Conservation (phyloP, 2,888 invertebrate species). For the Hecatera dysodea region DNA sequence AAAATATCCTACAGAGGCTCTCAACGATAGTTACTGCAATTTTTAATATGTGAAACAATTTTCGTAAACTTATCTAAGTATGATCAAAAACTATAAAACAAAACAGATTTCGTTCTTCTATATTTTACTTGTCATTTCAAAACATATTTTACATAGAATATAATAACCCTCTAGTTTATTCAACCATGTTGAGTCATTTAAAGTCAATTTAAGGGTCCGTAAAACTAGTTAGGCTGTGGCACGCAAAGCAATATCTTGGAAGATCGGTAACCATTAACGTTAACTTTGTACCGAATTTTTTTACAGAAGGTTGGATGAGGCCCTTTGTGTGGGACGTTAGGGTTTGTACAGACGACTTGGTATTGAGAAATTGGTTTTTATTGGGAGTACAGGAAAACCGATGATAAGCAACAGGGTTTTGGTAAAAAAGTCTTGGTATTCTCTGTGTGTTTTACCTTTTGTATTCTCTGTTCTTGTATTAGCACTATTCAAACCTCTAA, state of each 20-base stretch:
- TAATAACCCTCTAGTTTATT: not conserved
- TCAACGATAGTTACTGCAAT: no score
- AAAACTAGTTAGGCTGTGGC: slow-evolving; percentile 56
- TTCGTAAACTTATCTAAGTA: no score
- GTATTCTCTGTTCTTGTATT: no score
- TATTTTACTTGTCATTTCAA: not conserved
- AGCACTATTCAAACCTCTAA: no score
- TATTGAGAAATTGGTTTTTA: not conserved
- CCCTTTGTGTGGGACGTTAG: slow-evolving; percentile 28
- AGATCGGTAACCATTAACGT: slow-evolving; percentile 53
- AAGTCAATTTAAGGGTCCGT: slow-evolving; percentile 50
- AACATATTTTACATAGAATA: not conserved
- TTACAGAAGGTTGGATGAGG: slow-evolving; percentile 46
- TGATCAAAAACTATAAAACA: not conserved
- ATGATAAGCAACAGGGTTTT: no score
- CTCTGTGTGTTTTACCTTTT: no score
- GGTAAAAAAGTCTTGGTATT: no score
- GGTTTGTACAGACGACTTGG: slow-evolving; percentile 23
- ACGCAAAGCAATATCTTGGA: slow-evolving; percentile 60
- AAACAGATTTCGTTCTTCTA: not conserved
- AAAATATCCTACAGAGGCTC: no score
- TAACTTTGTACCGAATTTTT: slow-evolving; percentile 49
- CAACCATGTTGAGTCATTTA: slow-evolving; percentile 50
- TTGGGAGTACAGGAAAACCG: not conserved
- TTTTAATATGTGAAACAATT: no score